These are phyloP conservation scores for Holothuria scabra DNA, from an alignment of 53 echinoderm and acorn worm genomes.

Conservation along the genomic window DNA sequence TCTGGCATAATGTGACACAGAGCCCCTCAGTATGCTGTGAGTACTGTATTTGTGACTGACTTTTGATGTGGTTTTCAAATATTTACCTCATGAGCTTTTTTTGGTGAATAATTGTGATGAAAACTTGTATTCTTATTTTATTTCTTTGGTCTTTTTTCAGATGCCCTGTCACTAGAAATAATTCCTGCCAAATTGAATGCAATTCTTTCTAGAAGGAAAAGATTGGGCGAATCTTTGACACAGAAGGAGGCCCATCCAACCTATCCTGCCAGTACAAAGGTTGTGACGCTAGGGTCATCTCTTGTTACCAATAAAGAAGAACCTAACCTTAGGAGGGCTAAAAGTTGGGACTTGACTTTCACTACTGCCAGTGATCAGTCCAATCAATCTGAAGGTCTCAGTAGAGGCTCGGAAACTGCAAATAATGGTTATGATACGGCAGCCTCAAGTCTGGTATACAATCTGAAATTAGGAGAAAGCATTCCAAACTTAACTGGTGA, in stretches of 20 bases:
- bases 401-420: too few relatives aligned
- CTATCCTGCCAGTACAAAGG: neutral
- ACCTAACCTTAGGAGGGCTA: constrained; percentile 35
- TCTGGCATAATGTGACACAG: too few relatives aligned
- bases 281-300: neutral
- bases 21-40: too few relatives aligned
- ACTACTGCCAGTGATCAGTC: constrained; percentile 1
- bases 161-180: constrained; percentile 28
- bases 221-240: neutral
- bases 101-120: too few relatives aligned
- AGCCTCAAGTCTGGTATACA: too few relatives aligned
- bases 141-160: constrained; percentile 1
- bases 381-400: neutral
- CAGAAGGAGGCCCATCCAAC: neutral
- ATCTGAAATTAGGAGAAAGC: too few relatives aligned
- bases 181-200: neutral
- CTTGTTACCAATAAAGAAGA: constrained; percentile 18
- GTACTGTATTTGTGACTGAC: too few relatives aligned
- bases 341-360: constrained; percentile 31
- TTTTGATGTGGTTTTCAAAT: too few relatives aligned
- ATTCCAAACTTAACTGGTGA: neutral
- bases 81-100: too few relatives aligned
- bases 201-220: neutral
- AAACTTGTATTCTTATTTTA: neutral
- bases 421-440: too few relatives aligned